Evolutionary conservation across 2,113 vertebrate species (phyloP).

Genomic region (Catharus minimus): DNA sequence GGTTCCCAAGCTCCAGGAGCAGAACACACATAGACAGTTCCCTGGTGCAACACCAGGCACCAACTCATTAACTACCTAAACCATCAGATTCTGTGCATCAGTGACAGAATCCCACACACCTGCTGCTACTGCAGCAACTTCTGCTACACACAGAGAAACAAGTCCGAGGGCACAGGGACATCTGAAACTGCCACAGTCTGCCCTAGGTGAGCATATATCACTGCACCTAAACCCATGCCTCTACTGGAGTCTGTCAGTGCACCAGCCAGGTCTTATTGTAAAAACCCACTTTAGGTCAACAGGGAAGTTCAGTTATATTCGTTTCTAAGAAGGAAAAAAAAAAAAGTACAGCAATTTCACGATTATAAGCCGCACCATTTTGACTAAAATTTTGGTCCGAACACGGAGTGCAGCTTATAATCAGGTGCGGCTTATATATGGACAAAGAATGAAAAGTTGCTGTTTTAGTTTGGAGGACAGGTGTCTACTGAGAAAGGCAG

Average conservation of each 20-base stretch:
- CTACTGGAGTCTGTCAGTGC: neutral
- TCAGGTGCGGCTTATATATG: no score
- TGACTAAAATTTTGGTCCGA: no score
- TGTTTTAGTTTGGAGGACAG: no score
- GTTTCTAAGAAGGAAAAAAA: neutral
- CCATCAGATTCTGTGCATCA: neutral
- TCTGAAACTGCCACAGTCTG: neutral
- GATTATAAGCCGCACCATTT: no score
- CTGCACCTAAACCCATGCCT: neutral
- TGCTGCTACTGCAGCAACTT: neutral
- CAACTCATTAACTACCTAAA: neutral
- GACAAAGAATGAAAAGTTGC: no score
- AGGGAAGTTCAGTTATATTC: neutral
- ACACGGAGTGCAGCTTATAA: no score
- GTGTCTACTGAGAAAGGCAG: no score
- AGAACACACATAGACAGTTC: rapidly evolving
- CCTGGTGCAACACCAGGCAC: neutral
- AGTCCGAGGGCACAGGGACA: neutral
- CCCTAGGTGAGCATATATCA: neutral
- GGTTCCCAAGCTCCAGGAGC: neutral
- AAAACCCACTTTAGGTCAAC: neutral
- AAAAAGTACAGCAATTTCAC: no score
- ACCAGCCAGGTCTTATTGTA: neutral
- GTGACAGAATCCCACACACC: neutral
- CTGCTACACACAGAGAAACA: neutral